phyloP scores from a whole-genome alignment of 2,888 invertebrate species.

The Oscheius sp. region DNA sequence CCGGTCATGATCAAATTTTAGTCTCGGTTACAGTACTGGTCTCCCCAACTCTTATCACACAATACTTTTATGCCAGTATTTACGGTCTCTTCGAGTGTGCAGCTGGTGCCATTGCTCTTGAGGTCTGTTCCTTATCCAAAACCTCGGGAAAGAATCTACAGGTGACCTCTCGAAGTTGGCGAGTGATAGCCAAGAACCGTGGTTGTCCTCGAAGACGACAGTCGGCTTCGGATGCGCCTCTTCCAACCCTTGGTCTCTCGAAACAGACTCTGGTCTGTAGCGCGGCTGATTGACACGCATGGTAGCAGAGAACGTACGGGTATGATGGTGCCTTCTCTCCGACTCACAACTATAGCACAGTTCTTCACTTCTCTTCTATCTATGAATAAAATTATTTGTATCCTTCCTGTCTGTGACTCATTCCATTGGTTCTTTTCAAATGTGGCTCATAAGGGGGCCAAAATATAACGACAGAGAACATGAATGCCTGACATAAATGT shows the following conservation, averaged over 20 bases:
- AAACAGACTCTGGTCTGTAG: slow-evolving; percentile 39
- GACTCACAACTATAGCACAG: no score
- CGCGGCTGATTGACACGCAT: slow-evolving; percentile 19
- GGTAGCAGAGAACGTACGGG: no score
- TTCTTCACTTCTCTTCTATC: no score
- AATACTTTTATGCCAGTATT: slow-evolving; percentile 55
- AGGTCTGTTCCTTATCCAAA: slow-evolving; percentile 38
- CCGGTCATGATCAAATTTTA: slow-evolving; percentile 25
- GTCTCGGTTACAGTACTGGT: slow-evolving; percentile 54
- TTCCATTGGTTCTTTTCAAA: no score
- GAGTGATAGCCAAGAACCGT: slow-evolving; percentile 23
- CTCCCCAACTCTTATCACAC: slow-evolving; percentile 53
- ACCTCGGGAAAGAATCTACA: slow-evolving; percentile 1
- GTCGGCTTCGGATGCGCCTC: slow-evolving; percentile 37
- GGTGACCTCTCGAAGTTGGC: slow-evolving; percentile 39
- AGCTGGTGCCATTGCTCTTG: slow-evolving; percentile 52
- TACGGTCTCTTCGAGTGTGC: slow-evolving; percentile 54
- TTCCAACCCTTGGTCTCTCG: slow-evolving; percentile 36
- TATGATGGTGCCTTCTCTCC: no score
- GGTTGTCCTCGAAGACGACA: slow-evolving; percentile 30
- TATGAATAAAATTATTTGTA: no score
- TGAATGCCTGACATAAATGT: neutral
- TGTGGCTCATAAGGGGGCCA: no score
- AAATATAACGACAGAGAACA: no score
- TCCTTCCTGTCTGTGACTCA: no score